phyloP scores from a whole-genome alignment of 2,797 vertebrate genomes.

The Hippopotamyrus pictus region DNA sequence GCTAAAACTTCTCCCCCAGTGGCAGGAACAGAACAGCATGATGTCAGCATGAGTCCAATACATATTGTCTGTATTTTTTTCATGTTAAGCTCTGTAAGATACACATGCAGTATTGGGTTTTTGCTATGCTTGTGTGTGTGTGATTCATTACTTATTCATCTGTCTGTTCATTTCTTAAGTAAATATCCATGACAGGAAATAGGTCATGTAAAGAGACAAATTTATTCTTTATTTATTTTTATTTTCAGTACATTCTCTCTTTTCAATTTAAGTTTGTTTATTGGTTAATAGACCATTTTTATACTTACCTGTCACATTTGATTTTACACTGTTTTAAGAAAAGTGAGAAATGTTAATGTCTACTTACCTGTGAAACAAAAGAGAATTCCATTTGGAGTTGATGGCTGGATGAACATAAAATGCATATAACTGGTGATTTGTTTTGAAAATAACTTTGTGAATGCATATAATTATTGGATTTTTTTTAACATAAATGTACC shows the following conservation, averaged over 20 bases:
- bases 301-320: neutral
- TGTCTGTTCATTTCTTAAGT: neutral
- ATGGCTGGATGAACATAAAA: neutral
- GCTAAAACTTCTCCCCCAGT: neutral
- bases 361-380: neutral
- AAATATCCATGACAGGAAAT: neutral
- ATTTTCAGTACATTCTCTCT: neutral
- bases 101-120: neutral
- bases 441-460: neutral
- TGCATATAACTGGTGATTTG: neutral
- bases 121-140: neutral
- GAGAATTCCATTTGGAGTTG: neutral
- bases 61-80: neutral
- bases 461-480: neutral
- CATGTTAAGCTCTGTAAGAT: neutral
- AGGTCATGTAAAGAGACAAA: neutral
- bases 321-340: neutral
- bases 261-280: neutral
- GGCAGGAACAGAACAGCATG: neutral
- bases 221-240: neutral
- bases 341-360: neutral
- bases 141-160: neutral
- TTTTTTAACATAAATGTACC: neutral
- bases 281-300: neutral
- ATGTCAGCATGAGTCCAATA: neutral